A percentile compares a stretch with the other conserved stretches of the same genome.
Conservation (phyloP, 1,140 invertebrate genomes). For the Drosophila pachea region DNA sequence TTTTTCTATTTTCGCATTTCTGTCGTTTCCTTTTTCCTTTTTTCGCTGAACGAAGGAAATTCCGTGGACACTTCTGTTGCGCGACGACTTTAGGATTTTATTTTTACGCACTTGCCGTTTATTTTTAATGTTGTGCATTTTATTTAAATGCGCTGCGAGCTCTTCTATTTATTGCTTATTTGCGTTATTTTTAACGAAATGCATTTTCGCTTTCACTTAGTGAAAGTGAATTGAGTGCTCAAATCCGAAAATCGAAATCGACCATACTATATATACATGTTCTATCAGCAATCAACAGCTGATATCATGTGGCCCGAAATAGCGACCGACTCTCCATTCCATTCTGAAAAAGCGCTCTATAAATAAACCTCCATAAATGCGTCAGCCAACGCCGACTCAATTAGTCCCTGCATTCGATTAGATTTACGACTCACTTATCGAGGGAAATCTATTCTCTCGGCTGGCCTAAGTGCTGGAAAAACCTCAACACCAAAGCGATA, state of each 20-base stretch:
- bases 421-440: slow-evolving; percentile 52
- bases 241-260: slow-evolving; percentile 2
- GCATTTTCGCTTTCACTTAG: slow-evolving; percentile 51
- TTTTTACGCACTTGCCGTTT: slow-evolving; percentile 59
- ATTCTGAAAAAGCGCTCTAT: slow-evolving; percentile 29
- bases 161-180: slow-evolving; percentile 61
- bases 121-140: slow-evolving; percentile 60
- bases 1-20: slow-evolving; percentile 35
- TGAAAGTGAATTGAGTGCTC: slow-evolving; percentile 40
- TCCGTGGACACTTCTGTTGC: slow-evolving; percentile 50
- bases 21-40: slow-evolving; percentile 54
- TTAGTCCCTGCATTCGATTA: slow-evolving; percentile 40
- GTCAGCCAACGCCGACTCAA: slow-evolving; percentile 56
- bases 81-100: slow-evolving; percentile 41
- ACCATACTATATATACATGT: background rate
- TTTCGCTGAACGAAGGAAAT: slow-evolving; percentile 43
- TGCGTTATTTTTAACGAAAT: slow-evolving; percentile 43
- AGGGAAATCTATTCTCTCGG: slow-evolving; percentile 15
- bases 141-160: slow-evolving; percentile 52
- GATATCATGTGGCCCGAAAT: slow-evolving; percentile 47
- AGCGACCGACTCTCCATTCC: slow-evolving; percentile 53
- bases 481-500: slow-evolving; percentile 19
- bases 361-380: slow-evolving; percentile 49
- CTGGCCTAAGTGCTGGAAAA: slow-evolving; percentile 46
- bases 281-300: slow-evolving; percentile 27